These are phyloP conservation scores for Ceyx margarethae DNA, from an alignment of 2,113 vertebrate genomes.

Conservation along the genomic window DNA sequence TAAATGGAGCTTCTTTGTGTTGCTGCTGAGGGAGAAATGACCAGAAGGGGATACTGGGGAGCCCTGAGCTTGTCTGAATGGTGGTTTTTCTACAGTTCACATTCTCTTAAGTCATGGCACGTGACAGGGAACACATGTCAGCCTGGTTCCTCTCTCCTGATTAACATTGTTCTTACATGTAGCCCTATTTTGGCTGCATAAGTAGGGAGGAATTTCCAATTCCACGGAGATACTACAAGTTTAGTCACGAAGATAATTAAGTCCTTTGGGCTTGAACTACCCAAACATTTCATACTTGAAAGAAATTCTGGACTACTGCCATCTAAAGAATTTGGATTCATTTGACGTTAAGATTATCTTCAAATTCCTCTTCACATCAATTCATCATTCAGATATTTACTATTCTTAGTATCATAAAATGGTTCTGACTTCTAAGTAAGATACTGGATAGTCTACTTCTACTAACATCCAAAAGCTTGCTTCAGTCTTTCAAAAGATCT, in stretches of 20 bases:
- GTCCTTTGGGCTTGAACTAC: conserved; percentile 60
- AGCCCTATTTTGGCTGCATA: conserved; percentile 45
- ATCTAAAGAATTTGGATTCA: conserved; percentile 52
- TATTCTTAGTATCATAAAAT: background rate
- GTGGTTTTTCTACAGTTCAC: background rate
- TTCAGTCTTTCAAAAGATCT: background rate
- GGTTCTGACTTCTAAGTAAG: background rate
- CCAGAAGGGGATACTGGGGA: background rate
- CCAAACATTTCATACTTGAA: conserved; percentile 59
- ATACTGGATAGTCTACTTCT: background rate
- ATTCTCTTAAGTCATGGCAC: background rate
- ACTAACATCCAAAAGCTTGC: background rate
- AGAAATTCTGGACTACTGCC: conserved; percentile 60
- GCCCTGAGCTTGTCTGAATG: background rate
- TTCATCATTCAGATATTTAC: conserved; percentile 47
- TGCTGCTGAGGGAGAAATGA: background rate
- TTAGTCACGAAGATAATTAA: conserved; percentile 68
- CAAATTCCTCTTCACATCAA: conserved; percentile 51
- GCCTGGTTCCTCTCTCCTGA: background rate
- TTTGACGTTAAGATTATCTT: conserved; percentile 31
- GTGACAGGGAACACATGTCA: background rate
- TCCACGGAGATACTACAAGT: conserved; percentile 52
- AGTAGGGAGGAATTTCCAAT: conserved; percentile 50
- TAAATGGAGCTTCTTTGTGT: background rate
- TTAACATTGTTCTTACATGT: conserved; percentile 48